Conservation (phyloP, 2,888 invertebrate species). For the Bombylius discolor region DNA sequence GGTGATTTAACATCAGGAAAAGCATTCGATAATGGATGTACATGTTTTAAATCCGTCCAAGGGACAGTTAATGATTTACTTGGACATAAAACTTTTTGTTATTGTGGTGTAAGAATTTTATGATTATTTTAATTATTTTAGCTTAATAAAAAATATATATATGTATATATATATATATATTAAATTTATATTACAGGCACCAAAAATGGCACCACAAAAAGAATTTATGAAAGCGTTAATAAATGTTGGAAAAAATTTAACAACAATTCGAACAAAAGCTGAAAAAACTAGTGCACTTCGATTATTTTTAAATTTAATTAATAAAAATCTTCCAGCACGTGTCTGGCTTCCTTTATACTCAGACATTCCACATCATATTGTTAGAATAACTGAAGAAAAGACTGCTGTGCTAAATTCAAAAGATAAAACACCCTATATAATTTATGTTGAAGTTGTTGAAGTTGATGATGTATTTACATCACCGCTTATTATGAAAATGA, state of each 20-base stretch:
- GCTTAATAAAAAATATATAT: neutral
- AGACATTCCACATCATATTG: slow-evolving; percentile 72
- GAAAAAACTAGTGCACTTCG: slow-evolving; percentile 83
- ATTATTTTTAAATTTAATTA: slow-evolving; percentile 84
- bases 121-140: neutral
- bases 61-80: slow-evolving; percentile 64
- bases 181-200: slow-evolving; percentile 44
- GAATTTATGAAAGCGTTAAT: slow-evolving; percentile 82
- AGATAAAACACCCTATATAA: slow-evolving; percentile 79
- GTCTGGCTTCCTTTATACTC: slow-evolving; percentile 95
- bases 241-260: slow-evolving; percentile 70
- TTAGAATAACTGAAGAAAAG: slow-evolving; percentile 92
- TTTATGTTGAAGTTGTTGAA: slow-evolving; percentile 94
- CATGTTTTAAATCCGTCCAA: slow-evolving; percentile 75
- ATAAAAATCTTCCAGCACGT: slow-evolving; percentile 91
- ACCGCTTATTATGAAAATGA: slow-evolving; percentile 78
- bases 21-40: slow-evolving; percentile 94
- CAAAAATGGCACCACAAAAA: slow-evolving; percentile 67
- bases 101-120: slow-evolving; percentile 49
- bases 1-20: slow-evolving; percentile 89
- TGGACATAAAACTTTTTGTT: slow-evolving; percentile 63
- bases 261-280: slow-evolving; percentile 74
- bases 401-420: slow-evolving; percentile 98
- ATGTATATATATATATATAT: neutral
- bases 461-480: slow-evolving; percentile 69